Evolutionary conservation across 2,113 vertebrate genomes (phyloP), one percentile per base, ranked within the genome.

Genomic region (Petrocephalus zakoni): DNA sequence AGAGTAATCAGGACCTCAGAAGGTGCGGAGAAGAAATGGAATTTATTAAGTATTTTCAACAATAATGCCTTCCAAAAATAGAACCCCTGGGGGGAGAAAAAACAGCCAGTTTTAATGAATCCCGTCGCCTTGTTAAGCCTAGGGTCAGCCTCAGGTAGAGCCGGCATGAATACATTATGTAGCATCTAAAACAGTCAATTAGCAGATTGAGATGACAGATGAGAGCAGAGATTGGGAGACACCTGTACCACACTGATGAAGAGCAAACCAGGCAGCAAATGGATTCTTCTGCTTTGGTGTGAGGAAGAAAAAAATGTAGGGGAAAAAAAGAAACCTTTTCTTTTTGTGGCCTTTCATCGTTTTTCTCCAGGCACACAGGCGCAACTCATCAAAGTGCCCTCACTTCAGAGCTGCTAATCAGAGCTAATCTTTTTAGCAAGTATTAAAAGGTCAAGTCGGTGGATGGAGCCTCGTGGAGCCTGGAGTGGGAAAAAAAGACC

Each of bases 351-450:
- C 84, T 87, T 86, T 47, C 85, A 85, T 87, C 46, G 82, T 61
- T 89, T 78, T 88, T 90, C 89, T 91, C 90, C 15, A 2, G 68
- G 87, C 90, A 92, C 89, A n/a, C 47, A 88, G 89, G 88, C 91
- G 87, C 91, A 93, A 92, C 93, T 93, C 94, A 93, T 93, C 92
- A 94, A 94, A 93, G 91, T 94, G 93, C 94, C 94, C 94, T 94
- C 92, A 93, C 93, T 91, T 90, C 91, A 91, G 90, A 89, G 93
- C 92, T 94, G 92, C 93, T 95, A 94, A 95, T 95, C 94, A 94
- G 91, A 94, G 93, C 90, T 95, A 95, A 94, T 95, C 94, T 95
- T 92, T 94, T 95, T 94, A 95, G 94, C 93, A 94, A 92, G 92
- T 87, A 88, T 93, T 93, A 92, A 94, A 95, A 95, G 94, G 95